Percentiles rank a stretch among this genome's conserved stretches.
Evolutionary conservation across 2,888 invertebrate species (phyloP).

Genomic region (Lissocephala sabroskyi): DNA sequence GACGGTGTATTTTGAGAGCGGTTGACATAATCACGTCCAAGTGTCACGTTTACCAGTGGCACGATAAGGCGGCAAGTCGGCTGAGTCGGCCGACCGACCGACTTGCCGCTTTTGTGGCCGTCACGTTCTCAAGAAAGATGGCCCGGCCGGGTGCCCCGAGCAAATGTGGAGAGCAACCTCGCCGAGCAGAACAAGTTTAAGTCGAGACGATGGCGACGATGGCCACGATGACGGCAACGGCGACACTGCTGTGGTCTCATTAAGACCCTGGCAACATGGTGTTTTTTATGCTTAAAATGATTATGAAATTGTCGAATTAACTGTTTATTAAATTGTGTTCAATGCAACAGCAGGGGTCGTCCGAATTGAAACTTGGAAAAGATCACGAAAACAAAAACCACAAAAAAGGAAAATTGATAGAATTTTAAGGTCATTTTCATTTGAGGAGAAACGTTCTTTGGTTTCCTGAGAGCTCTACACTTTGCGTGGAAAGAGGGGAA

Average conservation of each 20-base stretch:
- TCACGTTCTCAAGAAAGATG: conserved; percentile 44
- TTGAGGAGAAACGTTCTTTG: too few relatives aligned
- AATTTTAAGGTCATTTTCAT: background rate
- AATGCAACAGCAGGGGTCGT: too few relatives aligned
- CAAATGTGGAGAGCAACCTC: too few relatives aligned
- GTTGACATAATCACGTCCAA: conserved; percentile 66
- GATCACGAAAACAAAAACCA: too few relatives aligned
- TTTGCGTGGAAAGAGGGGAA: too few relatives aligned
- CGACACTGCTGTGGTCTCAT: background rate
- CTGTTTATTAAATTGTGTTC: conserved; percentile 51
- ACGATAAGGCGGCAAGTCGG: conserved; percentile 26
- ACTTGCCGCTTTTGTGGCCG: conserved; percentile 45
- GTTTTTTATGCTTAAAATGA: conserved; percentile 36
- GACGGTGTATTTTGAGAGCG: conserved; percentile 22
- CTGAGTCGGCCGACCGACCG: conserved; percentile 2
- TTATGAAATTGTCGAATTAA: conserved; percentile 51
- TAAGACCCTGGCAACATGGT: background rate
- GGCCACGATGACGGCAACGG: too few relatives aligned
- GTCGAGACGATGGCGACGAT: too few relatives aligned
- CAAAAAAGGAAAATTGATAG: background rate
- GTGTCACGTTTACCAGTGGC: conserved; percentile 52
- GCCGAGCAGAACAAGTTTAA: too few relatives aligned
- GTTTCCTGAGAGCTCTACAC: too few relatives aligned
- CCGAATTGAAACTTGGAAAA: too few relatives aligned
- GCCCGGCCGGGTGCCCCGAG: too few relatives aligned